These are phyloP conservation scores for Steatornis caripensis DNA, from an alignment of 2,113 vertebrate genomes.

Conservation along the genomic window DNA sequence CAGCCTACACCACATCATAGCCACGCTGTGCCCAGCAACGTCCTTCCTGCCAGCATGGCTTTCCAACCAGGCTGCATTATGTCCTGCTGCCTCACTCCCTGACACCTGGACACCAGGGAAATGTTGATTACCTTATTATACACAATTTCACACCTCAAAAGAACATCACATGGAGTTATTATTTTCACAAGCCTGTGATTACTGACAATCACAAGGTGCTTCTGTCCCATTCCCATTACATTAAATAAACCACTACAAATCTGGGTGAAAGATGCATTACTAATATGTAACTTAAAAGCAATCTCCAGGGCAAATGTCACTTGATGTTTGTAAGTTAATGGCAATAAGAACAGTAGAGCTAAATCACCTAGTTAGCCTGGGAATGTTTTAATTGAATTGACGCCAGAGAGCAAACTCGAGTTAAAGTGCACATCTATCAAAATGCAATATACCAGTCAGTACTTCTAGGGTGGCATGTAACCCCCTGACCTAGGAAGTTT, in stretches of 20 bases:
- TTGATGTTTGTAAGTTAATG: background rate
- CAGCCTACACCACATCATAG: too few species aligned
- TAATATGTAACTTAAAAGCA: background rate
- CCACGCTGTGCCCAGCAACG: accelerated
- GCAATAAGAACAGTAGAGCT: background rate
- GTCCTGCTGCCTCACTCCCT: background rate
- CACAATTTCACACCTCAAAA: background rate
- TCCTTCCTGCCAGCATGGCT: background rate
- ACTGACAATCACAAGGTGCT: background rate
- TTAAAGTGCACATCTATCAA: background rate
- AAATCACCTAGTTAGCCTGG: background rate
- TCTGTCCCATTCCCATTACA: background rate
- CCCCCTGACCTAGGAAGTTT: background rate
- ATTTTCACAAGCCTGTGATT: background rate
- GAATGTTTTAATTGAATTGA: background rate
- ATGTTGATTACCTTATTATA: background rate
- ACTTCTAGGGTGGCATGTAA: background rate
- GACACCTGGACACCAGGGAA: background rate
- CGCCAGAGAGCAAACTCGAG: background rate
- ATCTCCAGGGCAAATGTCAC: background rate
- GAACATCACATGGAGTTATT: background rate
- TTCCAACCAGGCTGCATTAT: background rate
- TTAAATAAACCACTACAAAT: background rate
- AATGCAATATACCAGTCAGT: background rate
- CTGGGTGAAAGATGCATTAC: background rate